Conservation (phyloP, 2,888 invertebrate genomes). For the Baronia brevicornis region DNA sequence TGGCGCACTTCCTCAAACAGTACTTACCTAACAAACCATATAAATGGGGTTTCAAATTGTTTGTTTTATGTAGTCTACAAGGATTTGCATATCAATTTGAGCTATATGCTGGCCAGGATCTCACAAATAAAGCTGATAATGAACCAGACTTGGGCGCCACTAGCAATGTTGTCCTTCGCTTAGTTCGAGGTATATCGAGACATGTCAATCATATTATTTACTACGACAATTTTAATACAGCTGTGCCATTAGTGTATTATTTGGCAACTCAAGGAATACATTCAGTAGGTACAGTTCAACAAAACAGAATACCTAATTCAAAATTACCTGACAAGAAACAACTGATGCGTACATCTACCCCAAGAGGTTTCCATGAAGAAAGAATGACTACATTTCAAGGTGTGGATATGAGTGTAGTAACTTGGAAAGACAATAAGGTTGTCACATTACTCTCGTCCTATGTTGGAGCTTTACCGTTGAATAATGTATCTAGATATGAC, state of each 20-base stretch:
- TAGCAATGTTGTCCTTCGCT: slow-evolving; percentile 19
- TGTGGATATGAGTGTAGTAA: slow-evolving; percentile 30
- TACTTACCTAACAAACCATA: slow-evolving; percentile 23
- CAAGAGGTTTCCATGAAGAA: slow-evolving; percentile 35
- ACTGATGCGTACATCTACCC: slow-evolving; percentile 34
- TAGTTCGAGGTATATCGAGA: slow-evolving; percentile 17
- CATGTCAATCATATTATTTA: slow-evolving; percentile 18
- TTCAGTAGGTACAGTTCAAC: slow-evolving; percentile 30
- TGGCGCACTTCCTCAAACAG: slow-evolving; percentile 22
- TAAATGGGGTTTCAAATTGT: slow-evolving; percentile 21
- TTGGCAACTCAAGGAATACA: slow-evolving; percentile 4
- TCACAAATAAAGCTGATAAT: slow-evolving; percentile 11
- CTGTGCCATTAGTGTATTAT: slow-evolving; percentile 16
- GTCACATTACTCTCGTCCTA: slow-evolving; percentile 29
- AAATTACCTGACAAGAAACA: slow-evolving; percentile 32
- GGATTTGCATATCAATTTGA: slow-evolving; percentile 19
- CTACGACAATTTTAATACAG: slow-evolving; percentile 20
- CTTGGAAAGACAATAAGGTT: slow-evolving; percentile 39
- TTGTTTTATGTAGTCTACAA: slow-evolving; percentile 7
- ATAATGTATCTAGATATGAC: slow-evolving; percentile 31
- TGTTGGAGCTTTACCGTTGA: slow-evolving; percentile 31
- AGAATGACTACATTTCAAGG: slow-evolving; percentile 31
- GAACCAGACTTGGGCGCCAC: slow-evolving; percentile 20
- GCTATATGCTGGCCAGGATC: slow-evolving; percentile 18
- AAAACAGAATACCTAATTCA: slow-evolving; percentile 32